These are phyloP conservation scores for Drosophila insularis DNA, from an alignment of 1,140 invertebrate species.

Conservation along the genomic window DNA sequence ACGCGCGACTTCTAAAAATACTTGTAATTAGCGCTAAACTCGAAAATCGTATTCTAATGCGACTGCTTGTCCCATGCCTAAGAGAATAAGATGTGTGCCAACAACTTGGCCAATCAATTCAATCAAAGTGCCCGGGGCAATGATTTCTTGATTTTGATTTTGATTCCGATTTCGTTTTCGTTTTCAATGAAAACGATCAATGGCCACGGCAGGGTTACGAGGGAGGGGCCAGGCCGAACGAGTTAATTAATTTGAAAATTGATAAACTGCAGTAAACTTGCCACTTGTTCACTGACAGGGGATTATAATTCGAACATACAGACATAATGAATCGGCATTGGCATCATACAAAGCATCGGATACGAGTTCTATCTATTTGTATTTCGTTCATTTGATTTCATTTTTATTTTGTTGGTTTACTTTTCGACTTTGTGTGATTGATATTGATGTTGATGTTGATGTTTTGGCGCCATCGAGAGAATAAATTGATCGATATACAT, in stretches of 20 bases:
- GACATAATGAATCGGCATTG: constrained; percentile 39
- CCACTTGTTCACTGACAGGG: constrained; percentile 29
- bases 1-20: constrained; percentile 13
- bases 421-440: not conserved
- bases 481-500: constrained; percentile 25
- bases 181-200: not conserved
- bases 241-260: constrained; percentile 55
- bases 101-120: constrained; percentile 35
- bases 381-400: not conserved
- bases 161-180: not conserved
- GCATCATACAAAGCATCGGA: not conserved
- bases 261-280: constrained; percentile 59
- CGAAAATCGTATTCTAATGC: constrained; percentile 43
- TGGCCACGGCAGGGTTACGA: not conserved
- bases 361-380: not conserved
- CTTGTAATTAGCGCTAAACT: constrained; percentile 17
- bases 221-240: not conserved
- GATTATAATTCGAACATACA: constrained; percentile 33
- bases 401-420: constrained; percentile 36
- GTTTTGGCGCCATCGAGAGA: constrained; percentile 51
- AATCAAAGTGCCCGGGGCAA: constrained; percentile 18
- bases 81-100: constrained; percentile 35
- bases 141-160: constrained; percentile 8
- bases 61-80: constrained; percentile 23
- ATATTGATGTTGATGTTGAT: constrained; percentile 50